Percentiles rank a stretch among this genome's conserved stretches.
Evolutionary conservation across 2,888 invertebrate species (phyloP).

Genomic region (Nomada fucata): DNA sequence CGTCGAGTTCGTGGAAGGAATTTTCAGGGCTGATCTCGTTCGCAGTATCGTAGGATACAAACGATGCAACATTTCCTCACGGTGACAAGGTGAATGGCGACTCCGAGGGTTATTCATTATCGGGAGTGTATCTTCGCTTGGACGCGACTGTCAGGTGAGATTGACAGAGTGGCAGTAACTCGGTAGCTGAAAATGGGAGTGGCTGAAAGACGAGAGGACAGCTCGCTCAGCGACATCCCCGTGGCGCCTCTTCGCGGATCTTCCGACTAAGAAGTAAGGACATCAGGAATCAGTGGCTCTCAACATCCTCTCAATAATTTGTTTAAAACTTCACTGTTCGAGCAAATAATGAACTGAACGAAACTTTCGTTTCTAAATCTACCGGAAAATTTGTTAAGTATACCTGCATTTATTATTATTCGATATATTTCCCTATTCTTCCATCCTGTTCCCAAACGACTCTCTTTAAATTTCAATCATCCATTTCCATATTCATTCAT

Average conservation of each 20-base stretch:
- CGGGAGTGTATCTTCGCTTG: conserved; percentile 57
- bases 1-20: conserved; percentile 42
- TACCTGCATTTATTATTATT: too few species aligned
- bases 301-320: conserved; percentile 38
- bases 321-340: background rate
- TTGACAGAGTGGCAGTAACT: conserved; percentile 74
- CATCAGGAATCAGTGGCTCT: conserved; percentile 66
- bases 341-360: too few species aligned
- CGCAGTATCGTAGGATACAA: conserved; percentile 46
- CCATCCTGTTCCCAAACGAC: too few species aligned
- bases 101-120: conserved; percentile 59
- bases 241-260: conserved; percentile 71
- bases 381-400: too few species aligned
- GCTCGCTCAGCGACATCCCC: conserved; percentile 75
- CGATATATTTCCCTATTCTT: too few species aligned
- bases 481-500: too few species aligned
- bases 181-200: conserved; percentile 79
- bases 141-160: conserved; percentile 60
- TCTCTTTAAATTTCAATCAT: too few species aligned
- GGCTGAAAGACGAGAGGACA: conserved; percentile 78
- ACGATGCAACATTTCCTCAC: conserved; percentile 50
- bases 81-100: conserved; percentile 55
- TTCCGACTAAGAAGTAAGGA: conserved; percentile 48
- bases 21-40: conserved; percentile 50
- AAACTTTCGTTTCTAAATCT: too few species aligned